Evolutionary conservation across 2,797 vertebrate species (phyloP).

Genomic region (Tauraco hartlaubi): DNA sequence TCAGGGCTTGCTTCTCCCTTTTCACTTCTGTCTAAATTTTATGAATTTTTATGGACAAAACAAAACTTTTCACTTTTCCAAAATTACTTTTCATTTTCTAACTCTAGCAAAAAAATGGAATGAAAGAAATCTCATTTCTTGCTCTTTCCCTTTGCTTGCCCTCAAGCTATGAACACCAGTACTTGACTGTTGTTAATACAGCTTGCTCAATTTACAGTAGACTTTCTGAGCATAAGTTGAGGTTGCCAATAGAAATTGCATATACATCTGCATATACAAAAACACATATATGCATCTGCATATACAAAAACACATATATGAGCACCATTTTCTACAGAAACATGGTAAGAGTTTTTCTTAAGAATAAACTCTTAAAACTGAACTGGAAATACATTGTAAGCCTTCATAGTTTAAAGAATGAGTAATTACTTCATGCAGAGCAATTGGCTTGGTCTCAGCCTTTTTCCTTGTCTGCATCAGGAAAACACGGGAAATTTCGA

Average conservation of each 20-base stretch:
- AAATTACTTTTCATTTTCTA: not conserved
- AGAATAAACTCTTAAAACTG: not conserved
- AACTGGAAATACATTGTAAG: not conserved
- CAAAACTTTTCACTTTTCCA: not conserved
- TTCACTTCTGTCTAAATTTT: not conserved
- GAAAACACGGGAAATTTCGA: not conserved
- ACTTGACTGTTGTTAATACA: not conserved
- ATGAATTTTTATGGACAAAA: not conserved
- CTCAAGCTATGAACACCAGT: not conserved
- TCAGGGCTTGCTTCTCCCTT: not conserved
- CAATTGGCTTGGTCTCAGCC: not conserved
- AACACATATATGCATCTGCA: too few relatives aligned
- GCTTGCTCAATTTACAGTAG: not conserved
- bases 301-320: not conserved
- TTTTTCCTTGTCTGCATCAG: not conserved
- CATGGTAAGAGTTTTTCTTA: not conserved
- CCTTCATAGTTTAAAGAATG: not conserved
- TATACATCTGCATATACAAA: not conserved
- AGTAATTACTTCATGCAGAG: not conserved
- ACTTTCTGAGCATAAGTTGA: not conserved
- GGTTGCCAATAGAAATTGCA: not conserved
- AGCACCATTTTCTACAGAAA: not conserved
- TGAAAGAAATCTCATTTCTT: not conserved
- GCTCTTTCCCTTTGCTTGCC: not conserved
- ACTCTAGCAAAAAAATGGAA: not conserved